A percentile compares a stretch with the other conserved stretches of the same genome.
Evolutionary conservation across 2,888 invertebrate species (phyloP).

Genomic region (Caenorhabditis virilis): DNA sequence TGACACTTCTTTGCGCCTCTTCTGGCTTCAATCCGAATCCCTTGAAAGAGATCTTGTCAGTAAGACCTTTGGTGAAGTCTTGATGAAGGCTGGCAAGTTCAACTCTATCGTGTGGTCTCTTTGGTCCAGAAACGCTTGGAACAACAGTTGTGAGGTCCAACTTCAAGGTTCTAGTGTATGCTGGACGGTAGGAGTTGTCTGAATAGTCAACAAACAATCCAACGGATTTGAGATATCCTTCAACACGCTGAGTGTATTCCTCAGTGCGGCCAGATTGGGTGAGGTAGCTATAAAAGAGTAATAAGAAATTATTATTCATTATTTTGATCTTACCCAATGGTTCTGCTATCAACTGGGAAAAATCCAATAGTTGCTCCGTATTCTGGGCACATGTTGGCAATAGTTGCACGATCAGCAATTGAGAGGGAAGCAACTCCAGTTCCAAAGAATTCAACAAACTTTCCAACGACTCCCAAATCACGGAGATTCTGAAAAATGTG

Average conservation of each 20-base stretch:
- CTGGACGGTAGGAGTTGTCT: conserved; percentile 70
- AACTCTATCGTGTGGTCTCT: conserved; percentile 93
- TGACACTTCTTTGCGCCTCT: conserved; percentile 48
- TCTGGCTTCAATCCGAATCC: conserved; percentile 64
- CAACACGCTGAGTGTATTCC: conserved; percentile 67
- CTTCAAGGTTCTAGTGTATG: conserved; percentile 73
- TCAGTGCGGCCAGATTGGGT: conserved; percentile 61
- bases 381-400: conserved; percentile 98
- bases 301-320: not conserved
- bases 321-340: conserved; percentile 47
- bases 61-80: conserved; percentile 85
- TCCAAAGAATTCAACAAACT: conserved; percentile 98
- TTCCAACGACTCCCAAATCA: conserved; percentile 92
- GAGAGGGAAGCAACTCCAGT: conserved; percentile 87
- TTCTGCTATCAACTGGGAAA: conserved; percentile 65
- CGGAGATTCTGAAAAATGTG: conserved; percentile 78
- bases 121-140: conserved; percentile 93
- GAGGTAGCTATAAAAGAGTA: conserved; percentile 45
- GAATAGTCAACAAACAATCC: conserved; percentile 84
- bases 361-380: conserved; percentile 84
- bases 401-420: conserved; percentile 91
- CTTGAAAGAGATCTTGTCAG: conserved; percentile 78
- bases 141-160: conserved; percentile 86
- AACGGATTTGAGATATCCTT: conserved; percentile 81
- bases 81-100: conserved; percentile 79